Evolutionary conservation across 2,113 vertebrate species (phyloP).

Genomic region (Ahaetulla prasina): DNA sequence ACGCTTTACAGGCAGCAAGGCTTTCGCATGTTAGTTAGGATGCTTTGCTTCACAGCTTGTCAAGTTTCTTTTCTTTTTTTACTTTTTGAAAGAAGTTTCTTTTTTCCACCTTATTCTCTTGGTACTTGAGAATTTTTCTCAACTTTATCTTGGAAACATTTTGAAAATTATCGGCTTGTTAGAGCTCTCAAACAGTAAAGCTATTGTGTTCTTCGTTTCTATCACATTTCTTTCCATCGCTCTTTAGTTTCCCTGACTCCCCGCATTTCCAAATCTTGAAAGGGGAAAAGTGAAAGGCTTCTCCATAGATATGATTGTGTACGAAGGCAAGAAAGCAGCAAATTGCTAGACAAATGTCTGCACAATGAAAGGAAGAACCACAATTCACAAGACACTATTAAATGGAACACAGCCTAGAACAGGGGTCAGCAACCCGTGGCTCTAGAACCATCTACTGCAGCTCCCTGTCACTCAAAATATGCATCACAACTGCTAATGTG

Average conservation of each 20-base stretch:
- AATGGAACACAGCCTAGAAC: neutral
- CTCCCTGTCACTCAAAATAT: too few relatives aligned
- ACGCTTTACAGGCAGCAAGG: slow-evolving; percentile 60
- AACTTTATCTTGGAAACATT: neutral
- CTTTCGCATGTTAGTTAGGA: neutral
- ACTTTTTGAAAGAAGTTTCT: neutral
- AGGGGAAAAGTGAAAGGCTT: neutral
- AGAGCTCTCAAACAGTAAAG: neutral
- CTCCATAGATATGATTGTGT: neutral
- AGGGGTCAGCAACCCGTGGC: too few relatives aligned
- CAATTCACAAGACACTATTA: neutral
- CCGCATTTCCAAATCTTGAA: neutral
- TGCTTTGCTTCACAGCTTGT: neutral
- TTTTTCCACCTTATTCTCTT: neutral
- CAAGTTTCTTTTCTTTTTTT: neutral
- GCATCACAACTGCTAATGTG: too few relatives aligned
- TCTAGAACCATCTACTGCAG: too few relatives aligned
- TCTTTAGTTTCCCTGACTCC: neutral
- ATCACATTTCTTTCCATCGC: neutral
- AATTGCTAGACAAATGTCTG: neutral
- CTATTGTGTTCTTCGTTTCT: neutral
- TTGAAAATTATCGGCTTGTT: neutral
- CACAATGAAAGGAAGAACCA: neutral
- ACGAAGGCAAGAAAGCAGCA: neutral
- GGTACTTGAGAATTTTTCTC: neutral